Evolutionary conservation across 1,140 invertebrate genomes (phyloP).

Genomic region (Drosophila subpulchrella): DNA sequence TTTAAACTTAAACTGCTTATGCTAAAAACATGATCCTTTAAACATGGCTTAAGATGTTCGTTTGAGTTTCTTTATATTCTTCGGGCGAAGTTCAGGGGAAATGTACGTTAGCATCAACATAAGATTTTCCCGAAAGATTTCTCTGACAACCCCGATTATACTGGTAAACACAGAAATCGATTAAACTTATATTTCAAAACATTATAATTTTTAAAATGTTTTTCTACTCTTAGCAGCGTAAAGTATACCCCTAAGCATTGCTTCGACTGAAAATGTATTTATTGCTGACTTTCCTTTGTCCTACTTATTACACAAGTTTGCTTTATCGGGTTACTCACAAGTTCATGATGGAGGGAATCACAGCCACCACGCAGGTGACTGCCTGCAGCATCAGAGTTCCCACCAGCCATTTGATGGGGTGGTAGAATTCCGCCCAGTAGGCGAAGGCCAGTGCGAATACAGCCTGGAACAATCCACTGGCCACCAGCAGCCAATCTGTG

Average conservation of each 20-base stretch:
- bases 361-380: constrained; percentile 85
- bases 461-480: constrained; percentile 86
- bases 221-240: not conserved
- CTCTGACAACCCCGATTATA: too few relatives aligned
- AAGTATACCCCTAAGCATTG: not conserved
- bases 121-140: too few relatives aligned
- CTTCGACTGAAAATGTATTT: not conserved
- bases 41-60: too few relatives aligned
- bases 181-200: too few relatives aligned
- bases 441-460: constrained; percentile 86
- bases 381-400: constrained; percentile 86
- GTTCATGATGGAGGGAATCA: constrained; percentile 86
- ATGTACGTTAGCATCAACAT: too few relatives aligned
- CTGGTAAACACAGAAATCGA: too few relatives aligned
- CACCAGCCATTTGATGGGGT: constrained; percentile 87
- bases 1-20: too few relatives aligned
- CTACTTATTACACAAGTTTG: not conserved
- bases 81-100: too few relatives aligned
- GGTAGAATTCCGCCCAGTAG: constrained; percentile 87
- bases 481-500: constrained; percentile 86
- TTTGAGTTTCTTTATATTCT: too few relatives aligned
- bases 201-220: too few relatives aligned
- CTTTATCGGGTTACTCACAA: constrained; percentile 56
- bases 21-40: too few relatives aligned
- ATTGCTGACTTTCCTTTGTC: not conserved